Conservation (phyloP, 2,888 invertebrate genomes). For the Callimorpha dominula region DNA sequence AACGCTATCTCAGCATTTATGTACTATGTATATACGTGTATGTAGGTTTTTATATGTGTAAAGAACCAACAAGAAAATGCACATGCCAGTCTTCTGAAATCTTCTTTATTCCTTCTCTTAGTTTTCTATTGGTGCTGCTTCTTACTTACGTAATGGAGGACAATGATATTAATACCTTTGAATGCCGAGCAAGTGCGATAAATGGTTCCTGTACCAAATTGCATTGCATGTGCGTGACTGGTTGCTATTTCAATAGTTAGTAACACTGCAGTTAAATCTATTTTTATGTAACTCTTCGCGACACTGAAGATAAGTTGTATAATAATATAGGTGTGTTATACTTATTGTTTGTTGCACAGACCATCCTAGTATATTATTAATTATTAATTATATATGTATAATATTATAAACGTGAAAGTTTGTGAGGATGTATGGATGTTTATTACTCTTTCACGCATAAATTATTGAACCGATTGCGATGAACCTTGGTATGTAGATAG, state of each 20-base stretch:
- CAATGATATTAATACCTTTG: neutral
- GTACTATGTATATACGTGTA: conserved; percentile 33
- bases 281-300: conserved; percentile 1
- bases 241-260: conserved; percentile 12
- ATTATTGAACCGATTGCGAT: no score
- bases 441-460: no score
- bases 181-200: conserved; percentile 6
- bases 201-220: conserved; percentile 17
- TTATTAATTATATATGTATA: no score
- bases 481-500: no score
- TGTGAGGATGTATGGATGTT: no score
- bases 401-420: no score
- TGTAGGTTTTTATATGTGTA: conserved; percentile 4
- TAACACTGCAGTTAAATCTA: conserved; percentile 7
- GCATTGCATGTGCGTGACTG: conserved; percentile 11
- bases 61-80: neutral
- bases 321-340: neutral
- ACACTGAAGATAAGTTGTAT: neutral
- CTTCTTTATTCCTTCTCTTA: neutral
- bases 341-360: no score
- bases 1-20: conserved; percentile 50
- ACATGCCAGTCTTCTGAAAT: neutral
- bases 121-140: neutral
- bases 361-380: no score
- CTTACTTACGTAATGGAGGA: conserved; percentile 4